Conservation (phyloP, 2,797 vertebrate genomes). For the Momotus momota region DNA sequence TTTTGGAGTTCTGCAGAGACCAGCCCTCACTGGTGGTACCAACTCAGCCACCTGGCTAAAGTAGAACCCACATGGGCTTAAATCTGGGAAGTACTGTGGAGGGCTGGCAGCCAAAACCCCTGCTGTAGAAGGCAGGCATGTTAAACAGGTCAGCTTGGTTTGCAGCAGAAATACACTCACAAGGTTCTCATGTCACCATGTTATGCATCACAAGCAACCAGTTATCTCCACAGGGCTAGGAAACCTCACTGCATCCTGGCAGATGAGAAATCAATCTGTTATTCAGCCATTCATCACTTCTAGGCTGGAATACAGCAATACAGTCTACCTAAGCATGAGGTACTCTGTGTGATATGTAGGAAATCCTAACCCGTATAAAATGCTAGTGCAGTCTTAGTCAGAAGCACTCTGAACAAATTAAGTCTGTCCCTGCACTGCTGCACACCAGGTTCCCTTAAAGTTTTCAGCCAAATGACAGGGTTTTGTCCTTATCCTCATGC, state of each 20-base stretch:
- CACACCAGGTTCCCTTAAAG: not conserved
- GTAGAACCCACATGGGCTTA: not conserved
- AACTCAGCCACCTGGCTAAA: not conserved
- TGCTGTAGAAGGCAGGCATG: not conserved
- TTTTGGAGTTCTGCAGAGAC: not conserved
- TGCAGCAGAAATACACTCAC: not conserved
- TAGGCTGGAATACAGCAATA: not conserved
- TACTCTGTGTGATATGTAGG: not conserved
- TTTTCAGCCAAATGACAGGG: not conserved
- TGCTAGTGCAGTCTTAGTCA: not conserved
- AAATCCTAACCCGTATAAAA: not conserved
- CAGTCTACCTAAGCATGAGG: not conserved
- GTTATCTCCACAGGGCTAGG: not conserved
- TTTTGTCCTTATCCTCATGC: not conserved
- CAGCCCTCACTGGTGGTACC: not conserved
- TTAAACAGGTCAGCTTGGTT: not conserved
- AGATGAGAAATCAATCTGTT: not conserved
- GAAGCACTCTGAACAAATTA: not conserved
- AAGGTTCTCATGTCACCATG: not conserved
- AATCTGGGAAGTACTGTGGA: not conserved
- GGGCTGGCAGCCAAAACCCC: not conserved
- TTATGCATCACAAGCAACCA: not conserved
- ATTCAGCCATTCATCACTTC: not conserved
- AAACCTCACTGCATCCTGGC: not conserved
- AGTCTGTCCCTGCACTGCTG: not conserved